Conservation (phyloP, 2,888 invertebrate species). For the Zeuzera pyrina region DNA sequence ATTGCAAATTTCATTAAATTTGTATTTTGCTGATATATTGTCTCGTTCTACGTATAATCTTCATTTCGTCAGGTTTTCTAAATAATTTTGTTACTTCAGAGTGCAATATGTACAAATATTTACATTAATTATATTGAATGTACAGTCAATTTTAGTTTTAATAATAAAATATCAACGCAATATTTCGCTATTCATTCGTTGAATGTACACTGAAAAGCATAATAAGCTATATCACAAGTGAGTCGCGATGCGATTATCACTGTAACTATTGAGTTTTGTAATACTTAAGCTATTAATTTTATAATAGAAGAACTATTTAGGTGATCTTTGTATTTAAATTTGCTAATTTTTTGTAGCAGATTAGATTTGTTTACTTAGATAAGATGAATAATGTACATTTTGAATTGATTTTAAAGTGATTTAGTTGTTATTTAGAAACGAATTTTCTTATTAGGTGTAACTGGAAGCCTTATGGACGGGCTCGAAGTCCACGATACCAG, state of each 20-base stretch:
- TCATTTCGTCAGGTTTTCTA: slow-evolving; percentile 62
- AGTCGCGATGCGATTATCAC: slow-evolving; percentile 32
- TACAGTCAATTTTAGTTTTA: slow-evolving; percentile 72
- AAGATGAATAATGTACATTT: slow-evolving; percentile 70
- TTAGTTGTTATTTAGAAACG: slow-evolving; percentile 72
- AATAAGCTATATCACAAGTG: slow-evolving; percentile 65
- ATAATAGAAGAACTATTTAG: slow-evolving; percentile 67
- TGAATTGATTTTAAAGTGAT: slow-evolving; percentile 72
- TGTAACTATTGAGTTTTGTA: slow-evolving; percentile 62
- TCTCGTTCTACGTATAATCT: slow-evolving; percentile 54
- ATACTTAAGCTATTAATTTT: slow-evolving; percentile 68
- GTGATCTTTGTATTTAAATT: slow-evolving; percentile 70
- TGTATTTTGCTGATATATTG: slow-evolving; percentile 57
- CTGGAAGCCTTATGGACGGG: slow-evolving; percentile 57
- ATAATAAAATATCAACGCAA: slow-evolving; percentile 69
- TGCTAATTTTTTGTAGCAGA: slow-evolving; percentile 72
- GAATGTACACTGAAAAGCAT: slow-evolving; percentile 65
- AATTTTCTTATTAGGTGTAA: slow-evolving; percentile 65
- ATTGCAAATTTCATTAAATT: slow-evolving; percentile 58
- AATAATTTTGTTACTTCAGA: slow-evolving; percentile 71
- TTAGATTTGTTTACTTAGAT: slow-evolving; percentile 68
- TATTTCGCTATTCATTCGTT: slow-evolving; percentile 59
- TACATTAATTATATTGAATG: slow-evolving; percentile 69
- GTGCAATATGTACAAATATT: slow-evolving; percentile 84
- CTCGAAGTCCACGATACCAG: slow-evolving; percentile 55